Conservation (phyloP, 2,888 invertebrate species). For the Melipona beecheii region DNA sequence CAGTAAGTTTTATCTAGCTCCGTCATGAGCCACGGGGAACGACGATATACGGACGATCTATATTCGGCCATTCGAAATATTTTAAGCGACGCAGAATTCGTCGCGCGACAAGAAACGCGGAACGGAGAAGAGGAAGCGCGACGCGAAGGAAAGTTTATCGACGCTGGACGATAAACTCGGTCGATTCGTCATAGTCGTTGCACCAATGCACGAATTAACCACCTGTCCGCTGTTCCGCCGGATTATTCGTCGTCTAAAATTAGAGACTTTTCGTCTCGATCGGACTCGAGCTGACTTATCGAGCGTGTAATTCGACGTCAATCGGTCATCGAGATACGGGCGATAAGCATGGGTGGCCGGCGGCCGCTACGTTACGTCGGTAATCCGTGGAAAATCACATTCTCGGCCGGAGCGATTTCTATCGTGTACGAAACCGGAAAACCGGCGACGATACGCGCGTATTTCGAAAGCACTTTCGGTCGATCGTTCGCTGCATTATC, state of each 20-base stretch:
- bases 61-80: slow-evolving; percentile 42
- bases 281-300: slow-evolving; percentile 37
- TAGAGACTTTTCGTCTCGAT: slow-evolving; percentile 27
- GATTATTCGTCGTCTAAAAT: slow-evolving; percentile 50
- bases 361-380: neutral
- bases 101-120: neutral
- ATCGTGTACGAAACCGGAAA: neutral
- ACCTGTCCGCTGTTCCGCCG: slow-evolving; percentile 33
- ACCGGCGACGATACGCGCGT: neutral
- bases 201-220: slow-evolving; percentile 21
- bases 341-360: neutral
- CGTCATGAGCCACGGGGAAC: neutral
- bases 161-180: neutral
- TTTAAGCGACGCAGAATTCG: slow-evolving; percentile 29
- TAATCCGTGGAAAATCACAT: neutral
- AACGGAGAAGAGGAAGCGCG: neutral
- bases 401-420: neutral
- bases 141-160: slow-evolving; percentile 16
- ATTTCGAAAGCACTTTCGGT: neutral
- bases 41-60: slow-evolving; percentile 12
- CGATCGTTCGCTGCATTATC: neutral
- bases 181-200: slow-evolving; percentile 32
- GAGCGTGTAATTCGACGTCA: slow-evolving; percentile 22
- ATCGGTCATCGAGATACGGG: slow-evolving; percentile 28
- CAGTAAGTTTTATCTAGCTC: slow-evolving; percentile 45